A percentile compares a stretch with the other conserved stretches of the same genome.
These are phyloP conservation scores for Lucifuga dentata DNA, from an alignment of 2,113 vertebrate species.

Conservation along the genomic window DNA sequence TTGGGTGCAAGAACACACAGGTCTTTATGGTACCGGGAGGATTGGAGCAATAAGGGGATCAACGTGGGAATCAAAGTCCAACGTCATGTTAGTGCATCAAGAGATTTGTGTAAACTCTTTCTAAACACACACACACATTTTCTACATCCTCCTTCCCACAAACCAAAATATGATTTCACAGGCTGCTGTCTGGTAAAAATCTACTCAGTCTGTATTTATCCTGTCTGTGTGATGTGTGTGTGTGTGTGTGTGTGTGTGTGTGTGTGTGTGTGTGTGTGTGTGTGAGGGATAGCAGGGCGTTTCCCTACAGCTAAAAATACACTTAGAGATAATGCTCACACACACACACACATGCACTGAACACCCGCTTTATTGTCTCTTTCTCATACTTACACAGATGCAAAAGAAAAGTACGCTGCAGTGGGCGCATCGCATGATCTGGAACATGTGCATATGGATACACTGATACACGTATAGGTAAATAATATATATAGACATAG, in stretches of 20 bases:
- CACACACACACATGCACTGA: not conserved
- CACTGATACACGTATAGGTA: no score
- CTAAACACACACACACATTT: constrained; percentile 7
- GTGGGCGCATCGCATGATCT: no score
- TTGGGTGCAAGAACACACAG: constrained; percentile 33
- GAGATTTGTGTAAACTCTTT: constrained; percentile 28
- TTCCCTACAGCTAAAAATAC: constrained; percentile 3
- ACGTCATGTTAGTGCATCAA: not conserved
- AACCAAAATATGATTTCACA: not conserved
- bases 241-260: no score
- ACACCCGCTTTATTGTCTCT: not conserved
- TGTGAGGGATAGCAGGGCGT: not conserved
- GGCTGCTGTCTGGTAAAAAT: no score
- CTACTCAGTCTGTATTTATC: constrained; percentile 1
- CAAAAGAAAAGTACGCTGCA: no score
- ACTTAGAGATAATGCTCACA: not conserved
- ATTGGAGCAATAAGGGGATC: constrained; percentile 56
- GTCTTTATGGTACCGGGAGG: constrained; percentile 43
- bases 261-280: no score
- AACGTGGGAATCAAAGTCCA: constrained; percentile 14
- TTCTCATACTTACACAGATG: not conserved
- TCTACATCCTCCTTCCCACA: not conserved
- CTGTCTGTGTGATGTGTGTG: not conserved
- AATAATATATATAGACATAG: no score
- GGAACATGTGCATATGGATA: no score